A percentile compares a stretch with the other conserved stretches of the same genome.
Conservation (phyloP, 2,888 invertebrate species). For the Ichneumon xanthorius region DNA sequence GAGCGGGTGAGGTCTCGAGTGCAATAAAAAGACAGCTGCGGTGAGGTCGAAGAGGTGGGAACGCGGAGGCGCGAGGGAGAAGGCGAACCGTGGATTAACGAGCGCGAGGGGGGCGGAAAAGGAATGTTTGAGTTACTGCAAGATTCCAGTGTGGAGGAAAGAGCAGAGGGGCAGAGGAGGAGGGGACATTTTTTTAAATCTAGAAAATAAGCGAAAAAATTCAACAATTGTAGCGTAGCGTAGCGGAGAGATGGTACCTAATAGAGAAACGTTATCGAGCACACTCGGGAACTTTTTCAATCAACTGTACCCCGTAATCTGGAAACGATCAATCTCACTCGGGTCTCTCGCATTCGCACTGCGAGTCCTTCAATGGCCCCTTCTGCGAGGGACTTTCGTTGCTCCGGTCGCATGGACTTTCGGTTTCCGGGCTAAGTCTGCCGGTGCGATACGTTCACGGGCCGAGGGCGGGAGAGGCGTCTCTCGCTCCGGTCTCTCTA, state of each 20-base stretch:
- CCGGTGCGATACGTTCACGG: conserved; percentile 18
- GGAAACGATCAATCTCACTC: conserved; percentile 51
- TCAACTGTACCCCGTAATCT: conserved; percentile 50
- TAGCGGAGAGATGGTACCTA: conserved; percentile 11
- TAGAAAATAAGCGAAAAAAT: not conserved
- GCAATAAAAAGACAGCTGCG: conserved; percentile 36
- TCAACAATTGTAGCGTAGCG: not conserved
- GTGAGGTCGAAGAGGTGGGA: not conserved
- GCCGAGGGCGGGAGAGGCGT: not conserved
- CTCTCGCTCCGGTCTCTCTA: not conserved
- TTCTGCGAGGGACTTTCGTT: not conserved
- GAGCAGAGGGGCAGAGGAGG: not conserved
- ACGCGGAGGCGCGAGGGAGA: conserved; percentile 10
- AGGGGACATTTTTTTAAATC: too few species aligned
- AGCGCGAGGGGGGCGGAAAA: conserved; percentile 9
- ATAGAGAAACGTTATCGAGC: conserved; percentile 45
- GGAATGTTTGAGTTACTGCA: not conserved
- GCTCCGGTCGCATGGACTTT: conserved; percentile 39
- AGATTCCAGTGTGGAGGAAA: conserved; percentile 8
- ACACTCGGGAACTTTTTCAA: conserved; percentile 51
- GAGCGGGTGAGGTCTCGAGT: conserved; percentile 13
- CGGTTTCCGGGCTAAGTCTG: conserved; percentile 51
- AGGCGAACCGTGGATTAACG: conserved; percentile 15
- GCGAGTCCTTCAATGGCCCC: not conserved
- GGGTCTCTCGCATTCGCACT: conserved; percentile 9